Evolutionary conservation across 2,888 invertebrate species (phyloP).

Genomic region (Hyposoter dolosus): DNA sequence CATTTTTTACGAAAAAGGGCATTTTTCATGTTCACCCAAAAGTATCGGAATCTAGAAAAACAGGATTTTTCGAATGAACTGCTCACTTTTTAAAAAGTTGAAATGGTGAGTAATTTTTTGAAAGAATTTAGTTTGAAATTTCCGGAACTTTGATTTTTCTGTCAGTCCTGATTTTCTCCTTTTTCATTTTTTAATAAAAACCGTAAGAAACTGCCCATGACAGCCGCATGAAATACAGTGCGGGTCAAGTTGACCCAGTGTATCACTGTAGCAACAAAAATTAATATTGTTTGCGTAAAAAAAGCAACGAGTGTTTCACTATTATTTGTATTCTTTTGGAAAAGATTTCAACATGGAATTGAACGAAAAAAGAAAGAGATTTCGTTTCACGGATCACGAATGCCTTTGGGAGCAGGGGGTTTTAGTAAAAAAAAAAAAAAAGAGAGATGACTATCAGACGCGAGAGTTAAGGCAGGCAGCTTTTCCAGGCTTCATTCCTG

Average conservation of each 20-base stretch:
- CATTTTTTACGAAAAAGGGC: too few relatives aligned
- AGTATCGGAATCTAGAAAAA: neutral
- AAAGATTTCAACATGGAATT: conserved; percentile 7
- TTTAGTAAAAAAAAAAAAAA: conserved; percentile 11
- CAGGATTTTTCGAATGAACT: neutral
- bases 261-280: neutral
- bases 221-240: neutral
- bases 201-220: neutral
- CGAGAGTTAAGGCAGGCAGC: conserved; percentile 19
- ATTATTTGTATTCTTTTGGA: neutral
- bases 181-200: neutral
- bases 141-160: neutral
- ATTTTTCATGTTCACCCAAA: neutral
- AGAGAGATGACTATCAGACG: conserved; percentile 39
- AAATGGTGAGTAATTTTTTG: neutral
- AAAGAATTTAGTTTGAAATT: neutral
- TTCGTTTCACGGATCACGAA: conserved; percentile 25
- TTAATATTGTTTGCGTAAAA: neutral
- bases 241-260: neutral
- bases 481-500: conserved; percentile 13
- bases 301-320: neutral
- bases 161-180: too few relatives aligned
- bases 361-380: neutral
- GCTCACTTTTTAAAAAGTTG: neutral
- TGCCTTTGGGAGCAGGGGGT: neutral